Base-by-base conservation (phyloP, 2,113 vertebrate genomes). In the Labrus mixtus region DNA sequence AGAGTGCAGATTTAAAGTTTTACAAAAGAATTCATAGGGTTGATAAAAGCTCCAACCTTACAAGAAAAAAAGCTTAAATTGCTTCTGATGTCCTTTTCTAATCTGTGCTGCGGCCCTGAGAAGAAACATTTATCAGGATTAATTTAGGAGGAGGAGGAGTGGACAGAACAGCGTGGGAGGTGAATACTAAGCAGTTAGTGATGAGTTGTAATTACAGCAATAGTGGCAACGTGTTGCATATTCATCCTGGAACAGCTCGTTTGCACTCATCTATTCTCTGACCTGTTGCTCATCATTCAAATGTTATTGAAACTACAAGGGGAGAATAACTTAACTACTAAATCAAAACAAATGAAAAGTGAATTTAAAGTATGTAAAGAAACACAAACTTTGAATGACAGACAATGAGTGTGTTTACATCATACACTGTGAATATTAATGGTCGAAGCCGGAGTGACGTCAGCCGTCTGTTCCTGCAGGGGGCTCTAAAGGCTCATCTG, bases 81-180 rank as follows among this genome's bases (percentile, higher is more conserved):
- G 45, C 45, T 63, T 77, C 37, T 68, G 51, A 79, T 79, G 37
- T 87, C 74, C 19, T 56, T 65, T 78, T 83, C 58, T 81, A 76
- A 83, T 77, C 76, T 25, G 56, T 74, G 74, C 39, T 68, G 67
- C 67, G 83, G 76, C 83, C 70, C 58, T 68, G 58, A 50, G 69
- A 84, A 73, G 76, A 75, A 65, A 64, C 76, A 74, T 78, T 85
- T 87, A 90, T 88, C 63, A 76, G 68, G 68, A 76, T 76, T 76
- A 61, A 85, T 82, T 88, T 76, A 59, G 64, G n/a, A n/a, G n/a
- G 43, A 45, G 51, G 57, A 66, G 53, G 70, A 45, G 22, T 45
- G 63, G 64, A 62, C 58, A 29, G 65, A 39, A 43, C 13, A 16
- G 39, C 60, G 63, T 41, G 29, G 13, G 61, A 23, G 64, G 55